phyloP scores from a whole-genome alignment of 2,888 invertebrate species.

The Eucera pruinosa region DNA sequence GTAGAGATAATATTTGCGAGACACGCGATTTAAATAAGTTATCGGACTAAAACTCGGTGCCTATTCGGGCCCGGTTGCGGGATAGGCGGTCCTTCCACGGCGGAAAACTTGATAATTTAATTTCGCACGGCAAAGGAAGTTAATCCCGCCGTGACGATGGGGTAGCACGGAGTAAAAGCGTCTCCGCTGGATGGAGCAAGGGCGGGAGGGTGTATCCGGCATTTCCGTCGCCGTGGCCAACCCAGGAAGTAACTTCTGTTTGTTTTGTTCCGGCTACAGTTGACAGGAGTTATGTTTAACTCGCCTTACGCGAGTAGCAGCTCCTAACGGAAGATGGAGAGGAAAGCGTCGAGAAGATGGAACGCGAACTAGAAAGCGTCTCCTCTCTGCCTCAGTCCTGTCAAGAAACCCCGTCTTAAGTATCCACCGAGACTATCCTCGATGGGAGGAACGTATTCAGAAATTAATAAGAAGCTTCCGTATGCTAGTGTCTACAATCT shows the following conservation, averaged over 20 bases:
- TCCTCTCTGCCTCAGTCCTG: conserved; percentile 8
- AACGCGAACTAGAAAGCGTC: conserved; percentile 10
- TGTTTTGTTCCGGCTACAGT: conserved; percentile 69
- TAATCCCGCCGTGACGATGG: conserved; percentile 70
- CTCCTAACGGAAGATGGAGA: conserved; percentile 37
- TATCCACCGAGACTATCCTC: conserved; percentile 21
- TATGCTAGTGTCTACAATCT: conserved; percentile 1
- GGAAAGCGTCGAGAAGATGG: conserved; percentile 41
- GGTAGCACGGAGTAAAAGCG: conserved; percentile 54
- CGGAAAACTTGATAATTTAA: conserved; percentile 76
- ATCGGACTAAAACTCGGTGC: conserved; percentile 65
- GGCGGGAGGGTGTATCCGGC: conserved; percentile 49
- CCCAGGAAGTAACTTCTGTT: conserved; percentile 70
- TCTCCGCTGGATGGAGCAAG: conserved; percentile 40
- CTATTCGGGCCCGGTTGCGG: conserved; percentile 49
- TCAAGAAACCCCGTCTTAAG: neutral
- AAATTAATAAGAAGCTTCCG: conserved; percentile 31
- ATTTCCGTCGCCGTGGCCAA: conserved; percentile 55
- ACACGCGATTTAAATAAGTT: conserved; percentile 70
- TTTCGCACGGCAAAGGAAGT: conserved; percentile 74
- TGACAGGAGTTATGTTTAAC: conserved; percentile 71
- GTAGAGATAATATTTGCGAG: conserved; percentile 59
- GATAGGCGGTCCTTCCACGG: conserved; percentile 28
- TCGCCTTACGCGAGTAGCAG: conserved; percentile 51
- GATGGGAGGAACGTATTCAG: conserved; percentile 30